Evolutionary conservation across 2,113 vertebrate genomes (phyloP).

Genomic region (Cynocephalus volans): DNA sequence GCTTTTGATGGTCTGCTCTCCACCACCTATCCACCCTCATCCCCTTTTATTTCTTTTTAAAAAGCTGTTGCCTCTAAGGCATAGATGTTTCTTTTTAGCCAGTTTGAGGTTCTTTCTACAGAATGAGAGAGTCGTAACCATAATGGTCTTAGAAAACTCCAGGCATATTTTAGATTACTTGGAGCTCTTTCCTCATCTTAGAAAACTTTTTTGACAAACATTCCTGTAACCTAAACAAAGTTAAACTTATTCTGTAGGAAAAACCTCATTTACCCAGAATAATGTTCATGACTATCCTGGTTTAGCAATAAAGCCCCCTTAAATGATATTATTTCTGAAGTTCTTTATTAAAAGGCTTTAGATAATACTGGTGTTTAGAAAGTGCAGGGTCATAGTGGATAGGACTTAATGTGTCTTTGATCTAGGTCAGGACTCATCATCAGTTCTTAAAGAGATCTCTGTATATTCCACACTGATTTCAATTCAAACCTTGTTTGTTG

Average conservation of each 20-base stretch:
- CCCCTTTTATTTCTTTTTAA: background rate
- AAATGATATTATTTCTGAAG: background rate
- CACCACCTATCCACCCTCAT: fast-evolving
- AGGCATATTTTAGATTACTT: constrained; percentile 42
- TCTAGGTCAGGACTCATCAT: background rate
- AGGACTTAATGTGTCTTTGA: background rate
- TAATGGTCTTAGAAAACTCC: background rate
- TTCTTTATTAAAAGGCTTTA: constrained; percentile 10
- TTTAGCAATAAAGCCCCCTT: background rate
- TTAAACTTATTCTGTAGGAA: background rate
- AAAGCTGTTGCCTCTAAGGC: background rate
- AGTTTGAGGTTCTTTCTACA: background rate
- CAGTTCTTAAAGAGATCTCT: constrained; percentile 21
- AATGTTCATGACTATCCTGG: background rate
- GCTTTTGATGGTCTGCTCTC: background rate
- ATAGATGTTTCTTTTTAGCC: background rate
- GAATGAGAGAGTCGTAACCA: background rate
- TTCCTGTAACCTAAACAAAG: constrained; percentile 1
- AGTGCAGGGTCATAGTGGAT: background rate
- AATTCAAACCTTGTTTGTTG: background rate
- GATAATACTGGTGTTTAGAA: background rate
- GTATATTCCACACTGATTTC: background rate
- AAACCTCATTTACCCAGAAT: constrained; percentile 25
- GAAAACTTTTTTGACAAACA: background rate
- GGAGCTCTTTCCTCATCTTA: background rate